These are phyloP conservation scores for Tautogolabrus adspersus DNA, from an alignment of 2,113 vertebrate genomes.

Conservation along the genomic window DNA sequence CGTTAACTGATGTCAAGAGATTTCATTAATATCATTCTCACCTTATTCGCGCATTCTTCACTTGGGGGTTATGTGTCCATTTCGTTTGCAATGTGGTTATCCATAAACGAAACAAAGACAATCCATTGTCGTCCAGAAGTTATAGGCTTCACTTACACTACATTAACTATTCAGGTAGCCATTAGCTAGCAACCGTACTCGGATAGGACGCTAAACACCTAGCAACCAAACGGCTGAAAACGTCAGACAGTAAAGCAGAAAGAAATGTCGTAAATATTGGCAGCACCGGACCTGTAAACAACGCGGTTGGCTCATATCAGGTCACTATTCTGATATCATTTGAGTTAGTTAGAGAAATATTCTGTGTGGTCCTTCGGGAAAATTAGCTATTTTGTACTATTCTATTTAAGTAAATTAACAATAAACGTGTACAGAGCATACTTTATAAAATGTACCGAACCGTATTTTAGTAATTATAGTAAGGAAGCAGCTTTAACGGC, in stretches of 20 bases:
- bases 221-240: slow-evolving; percentile 62
- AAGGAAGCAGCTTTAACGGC: no score
- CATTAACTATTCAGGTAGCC: not conserved
- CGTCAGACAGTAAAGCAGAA: slow-evolving; percentile 46
- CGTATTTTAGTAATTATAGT: no score
- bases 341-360: no score
- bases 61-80: no score
- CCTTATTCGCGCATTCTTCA: slow-evolving; percentile 28
- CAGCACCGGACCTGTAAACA: no score
- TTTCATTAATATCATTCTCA: not conserved
- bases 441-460: no score
- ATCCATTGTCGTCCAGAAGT: slow-evolving; percentile 4
- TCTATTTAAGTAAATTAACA: no score
- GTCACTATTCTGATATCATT: no score
- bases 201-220: slow-evolving; percentile 66
- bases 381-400: no score
- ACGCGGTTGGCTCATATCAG: no score
- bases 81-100: not conserved
- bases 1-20: not conserved
- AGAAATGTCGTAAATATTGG: slow-evolving; percentile 51
- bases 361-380: no score
- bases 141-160: not conserved
- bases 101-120: not conserved
- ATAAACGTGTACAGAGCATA: no score
- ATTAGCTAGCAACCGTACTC: slow-evolving; percentile 75